Percentiles rank a stretch among this genome's conserved stretches.
Evolutionary conservation across 2,113 vertebrate species (phyloP).

Genomic region (Isichthys henryi): DNA sequence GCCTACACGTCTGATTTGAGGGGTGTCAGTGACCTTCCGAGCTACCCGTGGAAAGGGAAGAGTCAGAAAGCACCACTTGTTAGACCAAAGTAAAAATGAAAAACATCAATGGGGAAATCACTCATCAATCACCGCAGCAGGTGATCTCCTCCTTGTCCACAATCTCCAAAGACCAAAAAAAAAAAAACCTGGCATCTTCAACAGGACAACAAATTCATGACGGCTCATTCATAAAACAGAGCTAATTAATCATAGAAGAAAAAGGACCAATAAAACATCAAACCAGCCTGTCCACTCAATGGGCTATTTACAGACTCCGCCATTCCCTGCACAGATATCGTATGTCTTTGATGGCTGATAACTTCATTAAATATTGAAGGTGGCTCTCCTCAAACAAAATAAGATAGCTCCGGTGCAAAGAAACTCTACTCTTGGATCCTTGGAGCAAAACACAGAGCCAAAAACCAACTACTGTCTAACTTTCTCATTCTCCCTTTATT

Average conservation of each 20-base stretch:
- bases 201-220: background rate
- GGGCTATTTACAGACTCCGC: constrained; percentile 4
- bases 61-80: background rate
- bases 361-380: constrained; percentile 10
- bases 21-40: background rate
- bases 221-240: constrained; percentile 5
- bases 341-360: constrained; percentile 9
- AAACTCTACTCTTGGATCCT: background rate
- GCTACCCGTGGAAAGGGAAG: background rate
- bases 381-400: background rate
- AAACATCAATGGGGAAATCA: background rate
- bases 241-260: constrained; percentile 15
- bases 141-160: too few species aligned
- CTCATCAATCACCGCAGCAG: background rate
- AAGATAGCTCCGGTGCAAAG: background rate
- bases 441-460: background rate
- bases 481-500: background rate
- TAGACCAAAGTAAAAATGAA: background rate
- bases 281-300: background rate
- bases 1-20: background rate
- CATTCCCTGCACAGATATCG: background rate
- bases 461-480: background rate
- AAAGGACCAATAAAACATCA: background rate
- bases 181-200: background rate
- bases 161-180: background rate